phyloP scores from a whole-genome alignment of 1,140 invertebrate species.

The Ceratosolen solmsi region DNA sequence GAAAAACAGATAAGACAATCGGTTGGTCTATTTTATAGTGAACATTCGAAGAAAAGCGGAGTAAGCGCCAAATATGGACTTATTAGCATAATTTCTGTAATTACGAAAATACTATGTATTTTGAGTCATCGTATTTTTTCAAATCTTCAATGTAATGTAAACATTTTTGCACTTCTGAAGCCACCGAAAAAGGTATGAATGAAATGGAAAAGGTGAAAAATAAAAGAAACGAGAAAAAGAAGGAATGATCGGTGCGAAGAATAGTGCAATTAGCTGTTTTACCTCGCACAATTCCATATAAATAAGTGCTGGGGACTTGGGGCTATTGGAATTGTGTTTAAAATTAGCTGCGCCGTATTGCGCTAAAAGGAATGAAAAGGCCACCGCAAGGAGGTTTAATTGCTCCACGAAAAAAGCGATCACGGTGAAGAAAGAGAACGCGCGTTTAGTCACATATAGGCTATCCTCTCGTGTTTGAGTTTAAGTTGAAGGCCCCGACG shows the following conservation, averaged over 20 bases:
- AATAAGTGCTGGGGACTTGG: neutral
- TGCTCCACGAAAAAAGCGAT: neutral
- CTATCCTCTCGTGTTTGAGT: constrained; percentile 21
- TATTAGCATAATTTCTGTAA: neutral
- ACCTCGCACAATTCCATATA: constrained; percentile 20
- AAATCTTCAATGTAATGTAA: too few species aligned
- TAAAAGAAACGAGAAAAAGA: neutral
- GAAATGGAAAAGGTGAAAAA: neutral
- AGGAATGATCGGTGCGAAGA: neutral
- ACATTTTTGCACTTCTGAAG: too few species aligned
- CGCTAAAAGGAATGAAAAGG: constrained; percentile 24
- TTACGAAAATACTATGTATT: neutral
- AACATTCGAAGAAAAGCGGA: neutral
- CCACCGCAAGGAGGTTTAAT: constrained; percentile 1
- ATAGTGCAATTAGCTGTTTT: constrained; percentile 18
- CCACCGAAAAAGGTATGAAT: neutral
- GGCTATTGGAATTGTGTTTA: neutral
- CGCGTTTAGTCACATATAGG: constrained; percentile 21
- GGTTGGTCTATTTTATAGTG: neutral
- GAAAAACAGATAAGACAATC: neutral
- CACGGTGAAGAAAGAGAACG: neutral
- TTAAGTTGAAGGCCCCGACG: constrained; percentile 48
- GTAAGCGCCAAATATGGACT: neutral
- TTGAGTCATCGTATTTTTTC: neutral
- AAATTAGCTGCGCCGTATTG: constrained; percentile 30